Evolutionary conservation across 2,113 vertebrate genomes (phyloP), one percentile per base, ranked within the genome.

Genomic region (Oncorhynchus kisutch): DNA sequence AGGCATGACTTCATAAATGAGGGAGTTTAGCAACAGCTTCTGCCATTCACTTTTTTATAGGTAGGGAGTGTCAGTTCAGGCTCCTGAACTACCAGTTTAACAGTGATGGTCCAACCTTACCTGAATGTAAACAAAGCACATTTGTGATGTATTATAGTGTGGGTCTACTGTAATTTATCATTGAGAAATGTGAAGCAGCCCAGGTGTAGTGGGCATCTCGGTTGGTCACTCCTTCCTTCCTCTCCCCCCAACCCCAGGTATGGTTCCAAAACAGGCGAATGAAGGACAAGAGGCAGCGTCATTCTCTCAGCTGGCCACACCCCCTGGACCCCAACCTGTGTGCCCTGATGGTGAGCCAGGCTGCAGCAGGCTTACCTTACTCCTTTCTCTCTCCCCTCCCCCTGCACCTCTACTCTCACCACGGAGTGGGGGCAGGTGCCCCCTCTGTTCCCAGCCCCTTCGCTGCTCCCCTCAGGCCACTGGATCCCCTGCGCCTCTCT

Each of bases 191-290:
- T 24, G 16, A 8, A 22, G 60, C 25, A n/a, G 49, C 6, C 13
- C 45, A 25, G 14, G 49, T 59, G 60, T 71, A 13, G 14, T 64
- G 24, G 72, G 72, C 70, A 24, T 18, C 24, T 45, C 39, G 9
- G 39, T 45, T 45, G 39, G 39, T 18, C 24, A 11, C 14, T 11
- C 20, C 29, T 64, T 22, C 14, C 66, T 66, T 74, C 57, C 66
- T 67, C 51, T 0, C 18, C 29, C 0, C 25, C 74, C 67, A 3
- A 13, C 0, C 1, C 2, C 45, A 91, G 75, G 60, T 93, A 25
- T 93, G 91, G 89, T 93, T 93, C 76, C 93, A 94, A 83, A 93
- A 94, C 84, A 49, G 88, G 71, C 85, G 91, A 54, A 94, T 90
- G 92, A 94, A 94, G 73, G 91, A 93, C 72, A 92, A 93, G 80